phyloP scores from a whole-genome alignment of 2,113 vertebrate species.

The Datnioides undecimradiatus region DNA sequence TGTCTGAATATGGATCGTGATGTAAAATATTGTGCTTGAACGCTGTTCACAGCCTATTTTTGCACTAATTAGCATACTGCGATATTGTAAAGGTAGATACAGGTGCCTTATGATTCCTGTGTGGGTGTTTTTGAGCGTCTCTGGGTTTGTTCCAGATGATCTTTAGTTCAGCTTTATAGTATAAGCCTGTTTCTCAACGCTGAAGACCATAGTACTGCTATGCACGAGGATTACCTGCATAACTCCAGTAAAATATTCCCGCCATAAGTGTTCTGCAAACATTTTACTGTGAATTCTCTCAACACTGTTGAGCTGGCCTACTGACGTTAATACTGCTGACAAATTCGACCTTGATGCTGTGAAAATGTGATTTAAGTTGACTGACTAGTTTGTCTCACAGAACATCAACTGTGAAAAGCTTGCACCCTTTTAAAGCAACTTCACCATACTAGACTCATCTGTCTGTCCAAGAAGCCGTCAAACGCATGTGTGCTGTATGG shows the following conservation, averaged over 20 bases:
- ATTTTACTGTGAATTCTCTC: conserved; percentile 12
- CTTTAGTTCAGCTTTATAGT: conserved; percentile 5
- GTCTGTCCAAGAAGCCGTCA: not conserved
- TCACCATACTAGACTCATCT: not conserved
- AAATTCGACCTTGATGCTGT: conserved; percentile 35
- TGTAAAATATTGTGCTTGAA: conserved; percentile 11
- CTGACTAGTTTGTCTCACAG: not conserved
- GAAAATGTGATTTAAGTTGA: not conserved
- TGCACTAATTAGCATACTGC: conserved; percentile 43
- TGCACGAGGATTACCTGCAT: not conserved
- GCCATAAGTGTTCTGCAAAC: not conserved
- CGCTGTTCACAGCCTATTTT: conserved; percentile 48
- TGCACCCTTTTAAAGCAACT: conserved; percentile 5
- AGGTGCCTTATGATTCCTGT: conserved; percentile 63
- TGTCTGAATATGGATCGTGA: conserved; percentile 3
- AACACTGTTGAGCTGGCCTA: not conserved
- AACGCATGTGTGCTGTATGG: conserved; percentile 14
- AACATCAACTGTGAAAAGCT: not conserved
- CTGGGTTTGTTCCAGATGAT: conserved; percentile 1
- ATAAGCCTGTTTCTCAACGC: not conserved
- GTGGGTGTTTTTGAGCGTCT: conserved; percentile 6
- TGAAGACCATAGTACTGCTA: not conserved
- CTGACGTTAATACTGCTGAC: not conserved
- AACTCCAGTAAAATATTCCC: not conserved
- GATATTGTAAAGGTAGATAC: conserved; percentile 26